Evolutionary conservation across 2,797 vertebrate species (phyloP).

Genomic region (Poecilia picta): DNA sequence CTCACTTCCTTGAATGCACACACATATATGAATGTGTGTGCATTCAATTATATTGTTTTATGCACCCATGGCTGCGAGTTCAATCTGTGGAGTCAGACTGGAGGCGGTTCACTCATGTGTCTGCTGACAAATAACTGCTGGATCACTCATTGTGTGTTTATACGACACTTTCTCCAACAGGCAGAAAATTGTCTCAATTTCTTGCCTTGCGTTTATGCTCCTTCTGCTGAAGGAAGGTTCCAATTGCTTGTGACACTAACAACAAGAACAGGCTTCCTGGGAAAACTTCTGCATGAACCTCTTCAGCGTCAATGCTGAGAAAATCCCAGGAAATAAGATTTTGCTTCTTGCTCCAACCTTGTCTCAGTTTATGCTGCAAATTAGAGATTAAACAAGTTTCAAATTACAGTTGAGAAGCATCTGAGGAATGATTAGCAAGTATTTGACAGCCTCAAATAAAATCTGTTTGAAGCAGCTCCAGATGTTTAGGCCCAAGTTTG

Average conservation of each 20-base stretch:
- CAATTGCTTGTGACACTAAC: slow-evolving; percentile 78
- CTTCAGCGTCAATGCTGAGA: slow-evolving; percentile 27
- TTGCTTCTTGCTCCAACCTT: slow-evolving; percentile 31
- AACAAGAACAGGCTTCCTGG: slow-evolving; percentile 69
- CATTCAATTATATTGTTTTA: slow-evolving; percentile 7
- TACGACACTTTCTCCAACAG: slow-evolving; percentile 64
- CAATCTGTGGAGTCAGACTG: slow-evolving; percentile 36
- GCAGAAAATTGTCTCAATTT: slow-evolving; percentile 71
- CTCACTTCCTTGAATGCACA: slow-evolving; percentile 28
- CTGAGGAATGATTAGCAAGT: neutral
- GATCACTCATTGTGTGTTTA: slow-evolving; percentile 59
- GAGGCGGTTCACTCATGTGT: slow-evolving; percentile 24
- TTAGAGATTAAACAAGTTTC: slow-evolving; percentile 15
- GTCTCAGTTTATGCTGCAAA: slow-evolving; percentile 7
- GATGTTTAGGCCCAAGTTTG: slow-evolving; percentile 71
- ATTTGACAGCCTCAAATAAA: slow-evolving; percentile 74
- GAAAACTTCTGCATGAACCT: slow-evolving; percentile 52
- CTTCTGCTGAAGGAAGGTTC: slow-evolving; percentile 51
- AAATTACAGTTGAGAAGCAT: neutral
- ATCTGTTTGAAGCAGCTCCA: slow-evolving; percentile 73
- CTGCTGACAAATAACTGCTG: slow-evolving; percentile 51
- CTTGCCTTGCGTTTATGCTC: slow-evolving; percentile 59
- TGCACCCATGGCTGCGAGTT: slow-evolving; percentile 16
- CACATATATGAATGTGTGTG: slow-evolving; percentile 13
- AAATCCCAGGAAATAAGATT: slow-evolving; percentile 45